Evolutionary conservation across 2,797 vertebrate species (phyloP).

Genomic region (Ceryle rudis): DNA sequence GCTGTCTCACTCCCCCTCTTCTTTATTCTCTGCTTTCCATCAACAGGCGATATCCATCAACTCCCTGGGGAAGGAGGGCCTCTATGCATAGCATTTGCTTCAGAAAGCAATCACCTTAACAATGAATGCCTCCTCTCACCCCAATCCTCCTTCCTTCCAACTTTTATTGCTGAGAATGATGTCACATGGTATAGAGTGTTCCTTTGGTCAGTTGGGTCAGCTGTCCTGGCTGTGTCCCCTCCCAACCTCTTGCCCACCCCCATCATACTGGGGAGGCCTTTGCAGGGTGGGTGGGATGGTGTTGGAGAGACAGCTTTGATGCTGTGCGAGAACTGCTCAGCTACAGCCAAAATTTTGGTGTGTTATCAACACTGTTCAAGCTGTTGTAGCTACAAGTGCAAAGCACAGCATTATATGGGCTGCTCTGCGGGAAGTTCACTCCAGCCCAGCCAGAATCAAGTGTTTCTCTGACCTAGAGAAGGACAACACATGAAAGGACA

Average conservation of each 20-base stretch:
- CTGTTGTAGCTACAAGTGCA: not conserved
- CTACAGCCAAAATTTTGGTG: not conserved
- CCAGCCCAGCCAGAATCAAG: not conserved
- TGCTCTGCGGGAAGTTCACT: not conserved
- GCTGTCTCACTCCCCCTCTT: not conserved
- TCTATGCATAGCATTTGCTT: not conserved
- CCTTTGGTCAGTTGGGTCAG: not conserved
- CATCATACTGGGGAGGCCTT: not conserved
- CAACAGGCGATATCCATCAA: not conserved
- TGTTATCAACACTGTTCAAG: not conserved
- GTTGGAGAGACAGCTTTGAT: not conserved
- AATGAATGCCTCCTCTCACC: not conserved
- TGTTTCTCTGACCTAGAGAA: not conserved
- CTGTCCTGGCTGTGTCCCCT: not conserved
- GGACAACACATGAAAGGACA: not conserved
- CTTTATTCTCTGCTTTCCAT: not conserved
- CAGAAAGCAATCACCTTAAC: not conserved
- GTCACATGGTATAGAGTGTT: fast-evolving
- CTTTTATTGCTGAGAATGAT: not conserved
- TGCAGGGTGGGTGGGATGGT: not conserved
- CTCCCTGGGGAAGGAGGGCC: not conserved
- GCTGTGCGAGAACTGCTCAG: not conserved
- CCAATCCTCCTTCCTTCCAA: not conserved
- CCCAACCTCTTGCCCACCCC: not conserved
- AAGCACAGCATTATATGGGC: not conserved